These are phyloP conservation scores for Ophthalmolycus amberensis DNA, from an alignment of 2,113 vertebrate genomes.

Conservation along the genomic window DNA sequence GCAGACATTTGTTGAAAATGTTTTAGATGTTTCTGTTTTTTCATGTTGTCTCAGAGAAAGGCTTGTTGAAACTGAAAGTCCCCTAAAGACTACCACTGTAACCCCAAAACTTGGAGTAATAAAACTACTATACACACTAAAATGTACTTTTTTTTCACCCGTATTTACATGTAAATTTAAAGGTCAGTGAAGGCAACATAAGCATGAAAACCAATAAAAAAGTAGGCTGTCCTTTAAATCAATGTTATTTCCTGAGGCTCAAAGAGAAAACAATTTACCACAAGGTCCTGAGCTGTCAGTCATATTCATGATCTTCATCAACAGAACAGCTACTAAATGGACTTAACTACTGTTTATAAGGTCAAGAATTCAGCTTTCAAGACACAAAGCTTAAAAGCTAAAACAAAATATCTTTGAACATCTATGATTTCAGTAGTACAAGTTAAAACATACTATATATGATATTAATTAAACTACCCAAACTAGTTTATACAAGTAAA, in stretches of 20 bases:
- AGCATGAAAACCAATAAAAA: background rate
- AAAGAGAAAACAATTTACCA: background rate
- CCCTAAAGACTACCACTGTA: conserved; percentile 83
- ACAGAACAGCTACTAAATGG: background rate
- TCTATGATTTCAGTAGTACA: background rate
- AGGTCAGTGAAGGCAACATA: background rate
- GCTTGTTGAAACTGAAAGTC: conserved; percentile 64
- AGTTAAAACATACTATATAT: background rate
- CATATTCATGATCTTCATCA: background rate
- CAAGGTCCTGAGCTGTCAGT: background rate
- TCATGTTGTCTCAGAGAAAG: conserved; percentile 66
- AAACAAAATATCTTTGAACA: background rate
- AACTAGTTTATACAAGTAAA: background rate
- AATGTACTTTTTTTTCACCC: conserved; percentile 9
- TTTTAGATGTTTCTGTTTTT: conserved; percentile 64
- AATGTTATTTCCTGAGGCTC: background rate
- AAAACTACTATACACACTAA: conserved; percentile 84
- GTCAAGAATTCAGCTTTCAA: background rate
- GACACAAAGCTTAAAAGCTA: background rate
- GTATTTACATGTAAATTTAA: background rate
- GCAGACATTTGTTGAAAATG: conserved; percentile 47
- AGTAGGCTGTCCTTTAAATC: background rate
- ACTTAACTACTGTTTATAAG: background rate
- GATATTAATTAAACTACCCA: background rate
- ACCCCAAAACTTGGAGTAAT: conserved; percentile 82